Base-by-base conservation (phyloP, 2,113 vertebrate species). In the Cryptoleucopteryx plumbea region DNA sequence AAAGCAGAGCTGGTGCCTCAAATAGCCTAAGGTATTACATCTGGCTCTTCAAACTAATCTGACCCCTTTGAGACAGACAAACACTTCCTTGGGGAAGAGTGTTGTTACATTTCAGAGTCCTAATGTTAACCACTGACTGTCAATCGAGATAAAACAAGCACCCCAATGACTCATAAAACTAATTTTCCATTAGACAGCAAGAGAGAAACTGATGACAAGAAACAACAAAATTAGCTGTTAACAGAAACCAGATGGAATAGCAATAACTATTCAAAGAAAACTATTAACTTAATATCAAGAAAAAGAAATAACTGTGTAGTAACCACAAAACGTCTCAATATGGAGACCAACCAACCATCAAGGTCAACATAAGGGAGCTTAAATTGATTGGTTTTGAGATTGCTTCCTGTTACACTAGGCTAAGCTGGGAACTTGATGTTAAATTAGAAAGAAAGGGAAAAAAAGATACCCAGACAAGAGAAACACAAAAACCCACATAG, bases 1-100 rank as follows among this genome's bases (percentile, higher is more conserved):
- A 92, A 83, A 88, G 43, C 16, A 66, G 59, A 94, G n/a, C 26
- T 74, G 38, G 15, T 88, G 90, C 48, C 50, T 95, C 88, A 59
- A 65, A 90, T 53, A 92, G 90, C 92, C 90, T 88, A 67, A 89
- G 72, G 88, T 93, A 72, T 82, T 71, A 84, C 86, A 95, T 87
- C 72, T 92, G 83, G 52, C 48, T 92, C 86, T 94, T 88, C 80
- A 86, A 79, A 96, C 43, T 71, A 82, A 91, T 61, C 62, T 75
- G 77, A 93, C 52, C 72, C 82, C 72, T 86, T 21, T 61, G 80
- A 96, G 86, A 92, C 27, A 65, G 38, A 68, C 34, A 82, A 94
- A 79, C 32, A 34, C 47, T 82, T 94, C 88, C 86, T 87, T 68
- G 43, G 86, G 42, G 83, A 91, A 83, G 43, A 67, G 11, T 4